Conservation (phyloP, 2,888 invertebrate genomes). For the Brenthis daphne region DNA sequence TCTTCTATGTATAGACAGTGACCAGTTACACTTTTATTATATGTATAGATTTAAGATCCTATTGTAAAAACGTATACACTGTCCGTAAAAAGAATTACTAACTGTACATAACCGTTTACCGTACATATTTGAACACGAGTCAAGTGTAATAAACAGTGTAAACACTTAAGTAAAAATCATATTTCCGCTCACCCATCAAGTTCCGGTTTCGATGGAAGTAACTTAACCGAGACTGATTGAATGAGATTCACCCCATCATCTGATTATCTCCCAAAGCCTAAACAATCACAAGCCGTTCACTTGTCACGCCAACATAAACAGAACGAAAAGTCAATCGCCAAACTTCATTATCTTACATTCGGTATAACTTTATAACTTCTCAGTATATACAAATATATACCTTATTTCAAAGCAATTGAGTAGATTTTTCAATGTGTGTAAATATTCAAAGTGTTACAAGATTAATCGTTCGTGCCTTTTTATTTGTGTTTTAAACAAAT, state of each 20-base stretch:
- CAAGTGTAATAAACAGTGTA: background rate
- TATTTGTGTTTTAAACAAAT: too few species aligned
- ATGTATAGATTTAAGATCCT: too few species aligned
- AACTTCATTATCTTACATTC: constrained; percentile 30
- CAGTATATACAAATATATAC: background rate
- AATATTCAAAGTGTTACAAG: constrained; percentile 1
- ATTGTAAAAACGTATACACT: too few species aligned
- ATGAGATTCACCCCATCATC: constrained; percentile 7
- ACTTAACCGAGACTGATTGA: constrained; percentile 14
- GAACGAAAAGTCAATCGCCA: constrained; percentile 34
- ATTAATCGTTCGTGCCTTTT: background rate
- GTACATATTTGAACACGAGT: too few species aligned
- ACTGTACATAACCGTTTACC: too few species aligned
- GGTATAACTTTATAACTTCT: constrained; percentile 19
- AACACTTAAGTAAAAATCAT: background rate
- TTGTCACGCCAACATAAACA: constrained; percentile 34
- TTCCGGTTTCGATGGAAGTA: constrained; percentile 9
- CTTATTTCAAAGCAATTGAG: background rate
- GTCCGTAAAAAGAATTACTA: too few species aligned
- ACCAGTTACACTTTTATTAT: too few species aligned
- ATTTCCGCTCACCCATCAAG: constrained; percentile 11
- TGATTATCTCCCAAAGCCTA: constrained; percentile 22
- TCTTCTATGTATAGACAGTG: too few species aligned
- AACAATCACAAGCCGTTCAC: constrained; percentile 32
- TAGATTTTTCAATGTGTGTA: background rate